phyloP scores from a whole-genome alignment of 2,797 vertebrate species.

The Galaxias olidus region DNA sequence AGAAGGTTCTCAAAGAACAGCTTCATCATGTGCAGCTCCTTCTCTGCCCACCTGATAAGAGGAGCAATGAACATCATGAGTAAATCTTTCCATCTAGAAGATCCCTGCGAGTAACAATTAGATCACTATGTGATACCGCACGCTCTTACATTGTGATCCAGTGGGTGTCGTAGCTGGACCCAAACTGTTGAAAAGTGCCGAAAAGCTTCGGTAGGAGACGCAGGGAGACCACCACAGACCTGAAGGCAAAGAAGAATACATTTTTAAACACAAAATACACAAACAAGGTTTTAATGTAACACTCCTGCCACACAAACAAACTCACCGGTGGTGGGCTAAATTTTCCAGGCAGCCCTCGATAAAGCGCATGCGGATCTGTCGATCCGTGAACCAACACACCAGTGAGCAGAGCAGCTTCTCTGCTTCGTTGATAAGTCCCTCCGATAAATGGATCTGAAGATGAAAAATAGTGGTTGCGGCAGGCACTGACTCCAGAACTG shows the following conservation, averaged over 20 bases:
- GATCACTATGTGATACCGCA: too few species aligned
- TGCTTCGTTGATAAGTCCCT: slow-evolving; percentile 96
- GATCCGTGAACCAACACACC: slow-evolving; percentile 98
- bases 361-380: slow-evolving; percentile 99
- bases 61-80: background rate
- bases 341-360: slow-evolving; percentile 99
- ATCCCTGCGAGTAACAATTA: too few species aligned
- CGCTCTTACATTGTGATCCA: slow-evolving; percentile 97
- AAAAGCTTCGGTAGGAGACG: slow-evolving; percentile 97
- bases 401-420: slow-evolving; percentile 98
- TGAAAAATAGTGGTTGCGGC: too few species aligned
- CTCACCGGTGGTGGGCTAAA: slow-evolving; percentile 94
- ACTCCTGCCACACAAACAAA: background rate
- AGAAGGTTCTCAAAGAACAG: slow-evolving; percentile 98
- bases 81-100: background rate
- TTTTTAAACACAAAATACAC: background rate
- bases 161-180: slow-evolving; percentile 98
- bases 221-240: slow-evolving; percentile 97
- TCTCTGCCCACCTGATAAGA: slow-evolving; percentile 93
- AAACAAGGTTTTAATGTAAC: background rate
- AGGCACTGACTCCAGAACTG: too few species aligned
- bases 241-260: slow-evolving; percentile 46
- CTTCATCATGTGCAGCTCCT: slow-evolving; percentile 99
- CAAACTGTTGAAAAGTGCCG: slow-evolving; percentile 97
- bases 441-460: slow-evolving; percentile 92